phyloP scores from a whole-genome alignment of 2,797 vertebrate species.

The Hemibagrus guttatus region DNA sequence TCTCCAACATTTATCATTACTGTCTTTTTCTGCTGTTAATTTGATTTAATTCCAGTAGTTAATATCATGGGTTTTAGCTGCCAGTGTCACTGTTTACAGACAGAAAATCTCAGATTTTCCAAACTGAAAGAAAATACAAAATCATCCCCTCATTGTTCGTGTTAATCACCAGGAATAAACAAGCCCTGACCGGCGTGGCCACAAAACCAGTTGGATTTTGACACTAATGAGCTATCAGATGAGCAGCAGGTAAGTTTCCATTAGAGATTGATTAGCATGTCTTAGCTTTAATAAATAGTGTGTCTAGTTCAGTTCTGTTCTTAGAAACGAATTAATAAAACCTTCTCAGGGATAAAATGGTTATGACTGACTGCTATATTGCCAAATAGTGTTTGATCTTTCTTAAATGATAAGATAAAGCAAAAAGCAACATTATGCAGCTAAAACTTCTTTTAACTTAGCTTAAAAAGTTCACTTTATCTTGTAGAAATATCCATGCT shows the following conservation, averaged over 20 bases:
- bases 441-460: not conserved
- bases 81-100: not conserved
- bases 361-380: constrained; percentile 1
- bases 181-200: constrained; percentile 1
- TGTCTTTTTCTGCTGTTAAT: not conserved
- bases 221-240: constrained; percentile 21
- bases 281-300: not conserved
- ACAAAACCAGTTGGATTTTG: constrained; percentile 10
- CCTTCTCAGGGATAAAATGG: not conserved
- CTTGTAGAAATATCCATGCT: not conserved
- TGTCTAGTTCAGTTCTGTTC: not conserved
- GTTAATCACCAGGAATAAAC: constrained; percentile 1
- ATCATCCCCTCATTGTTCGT: not conserved
- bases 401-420: not conserved
- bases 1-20: not conserved
- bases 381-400: not conserved
- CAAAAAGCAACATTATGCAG: too few species aligned
- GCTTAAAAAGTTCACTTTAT: not conserved
- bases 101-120: not conserved
- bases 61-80: not conserved
- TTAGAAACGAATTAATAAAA: not conserved
- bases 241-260: not conserved
- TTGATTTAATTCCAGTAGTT: not conserved
- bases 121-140: not conserved
- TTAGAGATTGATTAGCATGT: constrained; percentile 2